Conservation (phyloP, 2,797 vertebrate genomes). For the Philypnodon macrostomus region DNA sequence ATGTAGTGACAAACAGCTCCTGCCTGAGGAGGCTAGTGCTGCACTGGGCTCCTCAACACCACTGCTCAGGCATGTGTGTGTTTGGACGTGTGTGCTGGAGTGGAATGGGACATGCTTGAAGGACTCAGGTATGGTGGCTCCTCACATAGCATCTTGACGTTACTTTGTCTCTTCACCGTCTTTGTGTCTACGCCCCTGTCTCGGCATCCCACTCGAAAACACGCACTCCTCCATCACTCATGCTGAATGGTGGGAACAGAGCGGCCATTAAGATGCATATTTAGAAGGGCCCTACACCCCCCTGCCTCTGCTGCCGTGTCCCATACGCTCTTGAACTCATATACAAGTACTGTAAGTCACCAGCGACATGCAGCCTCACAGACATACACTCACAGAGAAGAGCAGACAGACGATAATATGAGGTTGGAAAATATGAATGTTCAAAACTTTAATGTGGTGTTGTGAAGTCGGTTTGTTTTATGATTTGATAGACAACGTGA, state of each 20-base stretch:
- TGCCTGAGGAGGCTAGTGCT: conserved; percentile 66
- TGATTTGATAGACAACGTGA: conserved; percentile 9
- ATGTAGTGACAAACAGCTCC: conserved; percentile 78
- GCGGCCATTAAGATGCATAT: conserved; percentile 74
- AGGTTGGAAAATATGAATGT: conserved; percentile 18
- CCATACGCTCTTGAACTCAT: conserved; percentile 52
- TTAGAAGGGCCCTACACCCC: conserved; percentile 51
- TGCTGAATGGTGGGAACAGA: conserved; percentile 74
- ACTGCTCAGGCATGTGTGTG: conserved; percentile 40
- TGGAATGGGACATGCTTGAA: conserved; percentile 61
- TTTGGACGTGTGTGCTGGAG: conserved; percentile 39
- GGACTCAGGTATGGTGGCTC: conserved; percentile 65
- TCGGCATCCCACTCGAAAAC: conserved; percentile 49
- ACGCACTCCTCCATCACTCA: conserved; percentile 52
- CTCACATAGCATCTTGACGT: conserved; percentile 49
- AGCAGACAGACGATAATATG: conserved; percentile 22
- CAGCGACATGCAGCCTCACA: conserved; percentile 48
- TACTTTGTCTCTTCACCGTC: conserved; percentile 52
- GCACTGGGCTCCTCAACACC: conserved; percentile 59
- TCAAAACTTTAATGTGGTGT: conserved; percentile 8
- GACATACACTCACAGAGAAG: conserved; percentile 32
- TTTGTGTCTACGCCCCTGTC: conserved; percentile 34
- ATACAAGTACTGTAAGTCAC: conserved; percentile 55
- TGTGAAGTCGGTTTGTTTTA: conserved; percentile 11
- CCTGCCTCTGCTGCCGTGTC: conserved; percentile 40